Base-by-base conservation (phyloP, 2,113 vertebrate species). In the Anhinga anhinga region DNA sequence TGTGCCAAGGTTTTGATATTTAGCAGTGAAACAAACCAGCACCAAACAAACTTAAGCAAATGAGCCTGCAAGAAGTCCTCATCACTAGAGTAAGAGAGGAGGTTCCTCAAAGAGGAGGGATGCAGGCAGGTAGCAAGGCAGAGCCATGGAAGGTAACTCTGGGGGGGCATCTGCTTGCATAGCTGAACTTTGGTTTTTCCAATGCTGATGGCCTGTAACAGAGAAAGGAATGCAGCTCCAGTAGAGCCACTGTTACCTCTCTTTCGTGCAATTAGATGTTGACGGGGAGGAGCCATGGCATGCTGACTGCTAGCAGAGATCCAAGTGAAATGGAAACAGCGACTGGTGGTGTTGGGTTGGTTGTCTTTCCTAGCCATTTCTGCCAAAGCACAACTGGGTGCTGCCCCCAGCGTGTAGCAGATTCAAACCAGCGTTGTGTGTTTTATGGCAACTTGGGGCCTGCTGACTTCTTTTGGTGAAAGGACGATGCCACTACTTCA, bases 201-300 rank as follows among this genome's bases (percentile, higher is more conserved):
- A 17, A 0, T 58, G 34, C 23, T 29, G 13, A 6, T 82, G 29
- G 15, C 19, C 38, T 59, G 25, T 50, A 42, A 32, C 45, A 62
- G 44, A 47, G 62, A 58, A 56, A 21, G 27, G 66, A 82, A 20
- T 38, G 42, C 15, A 72, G 72, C 56, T 56, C 38, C 0, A 1
- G 49, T 34, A 61, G 40, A 61, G 53, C 58, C 18, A 5, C 55
- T 59, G 32, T 40, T 32, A 27, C 13, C 27, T 23, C 22, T 69
- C 32, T 72, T 38, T 5, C 0, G 0, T 47, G 58, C 49, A 21
- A 0, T 4, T 42, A 30, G 15, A 4, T 73, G 27, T 27, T 49
- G 61, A 21, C 18, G 3, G 2, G 45, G 40, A 50, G 62, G 55
- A 74, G 55, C 80, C 20, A 6, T 17, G 55, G 11, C 1, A 1